Evolutionary conservation across 1,140 invertebrate genomes (phyloP).

Genomic region (Medauroidea extradentata): DNA sequence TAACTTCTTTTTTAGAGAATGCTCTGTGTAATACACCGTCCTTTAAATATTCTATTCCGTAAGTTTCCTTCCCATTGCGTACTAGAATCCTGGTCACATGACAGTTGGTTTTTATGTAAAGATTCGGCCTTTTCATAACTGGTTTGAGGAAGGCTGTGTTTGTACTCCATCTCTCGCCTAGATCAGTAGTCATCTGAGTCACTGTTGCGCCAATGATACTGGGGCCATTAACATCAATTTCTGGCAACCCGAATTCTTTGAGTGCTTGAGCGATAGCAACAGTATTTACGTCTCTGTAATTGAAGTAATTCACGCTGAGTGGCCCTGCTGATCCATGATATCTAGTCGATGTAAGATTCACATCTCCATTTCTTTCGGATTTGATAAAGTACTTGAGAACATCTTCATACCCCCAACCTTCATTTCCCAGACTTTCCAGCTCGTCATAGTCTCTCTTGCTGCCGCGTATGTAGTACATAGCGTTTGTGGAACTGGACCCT

Average conservation of each 20-base stretch:
- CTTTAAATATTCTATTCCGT: conserved; percentile 48
- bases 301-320: conserved; percentile 77
- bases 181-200: conserved; percentile 80
- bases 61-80: conserved; percentile 35
- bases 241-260: conserved; percentile 81
- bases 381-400: conserved; percentile 10
- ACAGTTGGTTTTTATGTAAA: conserved; percentile 80
- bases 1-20: conserved; percentile 54
- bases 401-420: conserved; percentile 35
- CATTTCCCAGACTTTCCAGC: conserved; percentile 82
- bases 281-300: conserved; percentile 76
- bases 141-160: conserved; percentile 86
- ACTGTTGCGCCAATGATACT: conserved; percentile 85
- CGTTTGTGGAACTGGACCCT: conserved; percentile 58
- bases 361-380: conserved; percentile 81
- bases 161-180: conserved; percentile 83
- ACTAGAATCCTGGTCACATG: conserved; percentile 64
- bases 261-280: conserved; percentile 86
- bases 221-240: conserved; percentile 86
- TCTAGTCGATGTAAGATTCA: conserved; percentile 66
- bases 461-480: conserved; percentile 61
- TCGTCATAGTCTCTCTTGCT: conserved; percentile 66
- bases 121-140: conserved; percentile 70
- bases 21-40: conserved; percentile 38
- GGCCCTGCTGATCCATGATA: conserved; percentile 66